A percentile compares a stretch with the other conserved stretches of the same genome.
phyloP scores from a whole-genome alignment of 2,888 invertebrate species.

The Syrphus vitripennis region DNA sequence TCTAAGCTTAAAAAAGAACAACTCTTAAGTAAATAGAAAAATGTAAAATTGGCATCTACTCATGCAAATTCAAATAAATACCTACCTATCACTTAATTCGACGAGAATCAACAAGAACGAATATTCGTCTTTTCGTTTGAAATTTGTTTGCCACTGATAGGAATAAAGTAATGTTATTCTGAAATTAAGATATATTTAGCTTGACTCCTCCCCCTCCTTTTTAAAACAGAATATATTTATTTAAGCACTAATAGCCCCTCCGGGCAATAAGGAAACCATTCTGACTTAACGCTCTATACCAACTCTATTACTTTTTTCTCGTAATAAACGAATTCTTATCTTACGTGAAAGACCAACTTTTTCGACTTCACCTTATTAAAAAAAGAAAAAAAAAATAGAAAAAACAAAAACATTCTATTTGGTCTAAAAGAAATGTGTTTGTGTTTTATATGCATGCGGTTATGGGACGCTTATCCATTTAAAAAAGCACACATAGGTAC shows the following conservation, averaged over 20 bases:
- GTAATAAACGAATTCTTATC: background rate
- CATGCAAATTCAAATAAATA: background rate
- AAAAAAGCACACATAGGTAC: constrained; percentile 20
- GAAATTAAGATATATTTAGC: background rate
- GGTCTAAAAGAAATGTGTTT: constrained; percentile 51
- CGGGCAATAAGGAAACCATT: background rate
- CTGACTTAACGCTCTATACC: background rate
- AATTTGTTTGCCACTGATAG: too few relatives aligned
- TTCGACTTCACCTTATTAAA: background rate
- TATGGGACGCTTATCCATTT: constrained; percentile 66
- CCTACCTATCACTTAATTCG: background rate
- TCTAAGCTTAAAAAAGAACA: too few relatives aligned
- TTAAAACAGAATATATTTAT: background rate
- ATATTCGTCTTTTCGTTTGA: background rate
- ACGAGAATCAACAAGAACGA: background rate
- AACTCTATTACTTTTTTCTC: background rate
- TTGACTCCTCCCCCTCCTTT: background rate
- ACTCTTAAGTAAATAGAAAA: background rate
- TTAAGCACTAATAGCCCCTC: background rate
- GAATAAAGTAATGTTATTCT: too few relatives aligned
- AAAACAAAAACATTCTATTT: constrained; percentile 44
- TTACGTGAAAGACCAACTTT: background rate
- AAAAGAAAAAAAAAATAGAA: constrained; percentile 18
- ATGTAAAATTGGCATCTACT: background rate
- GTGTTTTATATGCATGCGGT: constrained; percentile 56